Evolutionary conservation across 1,140 invertebrate genomes (phyloP).

Genomic region (Drosophila dunni): DNA sequence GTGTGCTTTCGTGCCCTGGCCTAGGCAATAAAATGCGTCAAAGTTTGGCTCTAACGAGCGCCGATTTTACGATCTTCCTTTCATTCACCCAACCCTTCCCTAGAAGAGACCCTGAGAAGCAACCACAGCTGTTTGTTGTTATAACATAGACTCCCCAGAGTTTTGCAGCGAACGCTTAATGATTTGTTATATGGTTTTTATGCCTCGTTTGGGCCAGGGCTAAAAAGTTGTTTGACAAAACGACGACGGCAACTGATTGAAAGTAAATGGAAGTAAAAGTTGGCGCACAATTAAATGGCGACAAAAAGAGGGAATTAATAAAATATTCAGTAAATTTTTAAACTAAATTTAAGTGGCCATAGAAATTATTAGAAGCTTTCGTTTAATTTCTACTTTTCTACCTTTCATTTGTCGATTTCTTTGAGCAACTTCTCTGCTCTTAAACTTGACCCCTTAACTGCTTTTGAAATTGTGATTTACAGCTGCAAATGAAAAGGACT

Average conservation of each 20-base stretch:
- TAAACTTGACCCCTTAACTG: not conserved
- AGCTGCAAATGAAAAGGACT: slow-evolving; percentile 14
- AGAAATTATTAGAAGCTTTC: no score
- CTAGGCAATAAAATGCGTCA: slow-evolving; percentile 75
- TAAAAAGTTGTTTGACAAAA: slow-evolving; percentile 8
- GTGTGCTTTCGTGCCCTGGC: slow-evolving; percentile 32
- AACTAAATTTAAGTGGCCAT: no score
- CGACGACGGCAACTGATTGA: not conserved
- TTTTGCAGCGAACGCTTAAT: slow-evolving; percentile 51
- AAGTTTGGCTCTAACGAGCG: slow-evolving; percentile 75
- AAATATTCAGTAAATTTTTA: not conserved
- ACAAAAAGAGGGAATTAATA: not conserved
- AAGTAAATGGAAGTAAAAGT: slow-evolving; percentile 4
- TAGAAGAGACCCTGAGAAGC: not conserved
- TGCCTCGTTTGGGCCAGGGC: slow-evolving; percentile 30
- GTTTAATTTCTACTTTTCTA: no score
- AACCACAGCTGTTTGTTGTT: slow-evolving; percentile 46
- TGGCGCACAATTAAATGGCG: not conserved
- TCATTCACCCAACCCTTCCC: slow-evolving; percentile 29
- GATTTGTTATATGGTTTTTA: slow-evolving; percentile 64
- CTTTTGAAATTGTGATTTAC: not conserved
- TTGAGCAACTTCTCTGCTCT: not conserved
- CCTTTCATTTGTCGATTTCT: no score
- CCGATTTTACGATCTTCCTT: slow-evolving; percentile 70
- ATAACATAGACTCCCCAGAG: slow-evolving; percentile 27